phyloP scores from a whole-genome alignment of 2,888 invertebrate genomes.

The Glyphotaelius pellucidus region DNA sequence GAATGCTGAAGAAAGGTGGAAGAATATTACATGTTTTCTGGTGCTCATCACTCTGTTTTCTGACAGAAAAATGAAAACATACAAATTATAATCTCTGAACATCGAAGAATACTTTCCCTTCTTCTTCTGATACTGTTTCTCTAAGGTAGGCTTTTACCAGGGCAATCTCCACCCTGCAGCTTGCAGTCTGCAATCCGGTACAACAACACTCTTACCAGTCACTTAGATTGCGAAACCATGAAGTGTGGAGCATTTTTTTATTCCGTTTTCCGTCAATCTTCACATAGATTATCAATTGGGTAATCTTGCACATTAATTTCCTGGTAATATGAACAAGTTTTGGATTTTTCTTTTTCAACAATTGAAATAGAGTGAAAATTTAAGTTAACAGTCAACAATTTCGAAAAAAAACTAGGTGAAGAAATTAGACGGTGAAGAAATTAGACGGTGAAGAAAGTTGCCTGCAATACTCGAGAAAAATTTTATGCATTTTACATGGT shows the following conservation, averaged over 20 bases:
- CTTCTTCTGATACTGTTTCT: background rate
- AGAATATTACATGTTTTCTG: background rate
- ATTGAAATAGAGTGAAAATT: background rate
- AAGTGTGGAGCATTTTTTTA: background rate
- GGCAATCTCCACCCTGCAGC: background rate
- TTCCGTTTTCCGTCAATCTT: background rate
- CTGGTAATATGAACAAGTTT: background rate
- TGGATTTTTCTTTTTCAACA: background rate
- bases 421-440: background rate
- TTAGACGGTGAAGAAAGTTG: background rate
- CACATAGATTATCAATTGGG: background rate
- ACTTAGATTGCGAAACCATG: background rate
- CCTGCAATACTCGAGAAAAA: background rate
- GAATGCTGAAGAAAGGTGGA: background rate
- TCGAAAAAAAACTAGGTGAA: background rate
- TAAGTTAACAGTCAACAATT: background rate
- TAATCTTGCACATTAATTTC: background rate
- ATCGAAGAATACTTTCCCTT: background rate
- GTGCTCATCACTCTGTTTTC: background rate
- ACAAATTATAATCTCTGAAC: background rate
- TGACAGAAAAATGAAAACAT: background rate
- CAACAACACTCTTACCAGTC: background rate
- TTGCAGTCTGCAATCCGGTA: background rate
- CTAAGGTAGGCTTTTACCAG: background rate
- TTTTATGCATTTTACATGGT: background rate